These are phyloP conservation scores for Nibea coibor DNA, from an alignment of 2,113 vertebrate species.

Conservation along the genomic window DNA sequence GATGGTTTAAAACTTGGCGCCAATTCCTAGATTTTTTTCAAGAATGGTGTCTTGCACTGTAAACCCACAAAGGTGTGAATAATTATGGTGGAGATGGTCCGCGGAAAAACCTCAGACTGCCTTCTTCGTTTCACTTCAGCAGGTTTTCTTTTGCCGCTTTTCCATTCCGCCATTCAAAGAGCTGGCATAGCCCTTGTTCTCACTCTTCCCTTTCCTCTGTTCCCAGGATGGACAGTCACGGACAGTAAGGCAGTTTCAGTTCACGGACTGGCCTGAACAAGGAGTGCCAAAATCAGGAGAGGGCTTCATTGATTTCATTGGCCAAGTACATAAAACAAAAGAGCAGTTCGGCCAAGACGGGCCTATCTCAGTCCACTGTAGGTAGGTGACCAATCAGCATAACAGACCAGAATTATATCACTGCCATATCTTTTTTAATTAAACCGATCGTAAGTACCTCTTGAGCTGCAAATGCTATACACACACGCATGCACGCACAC, in stretches of 20 bases:
- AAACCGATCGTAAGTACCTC: background rate
- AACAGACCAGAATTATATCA: background rate
- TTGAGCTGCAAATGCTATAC: background rate
- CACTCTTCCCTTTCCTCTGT: background rate
- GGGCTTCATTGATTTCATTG: slow-evolving; percentile 99
- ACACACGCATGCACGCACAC: background rate
- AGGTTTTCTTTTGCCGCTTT: background rate
- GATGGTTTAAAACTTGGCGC: slow-evolving; percentile 39
- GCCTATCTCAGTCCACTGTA: slow-evolving; percentile 99
- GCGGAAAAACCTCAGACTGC: background rate
- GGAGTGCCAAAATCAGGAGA: slow-evolving; percentile 99
- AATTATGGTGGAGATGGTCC: background rate
- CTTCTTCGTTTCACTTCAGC: slow-evolving; percentile 11
- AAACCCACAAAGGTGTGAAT: slow-evolving; percentile 3
- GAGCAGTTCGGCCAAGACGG: slow-evolving; percentile 99
- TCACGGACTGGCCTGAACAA: slow-evolving; percentile 99
- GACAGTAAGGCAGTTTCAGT: slow-evolving; percentile 99
- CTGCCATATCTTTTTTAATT: background rate
- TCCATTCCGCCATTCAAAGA: slow-evolving; percentile 48
- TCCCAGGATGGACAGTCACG: slow-evolving; percentile 96
- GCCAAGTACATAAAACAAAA: slow-evolving; percentile 99
- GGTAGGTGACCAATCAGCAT: slow-evolving; percentile 81
- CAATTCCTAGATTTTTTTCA: background rate
- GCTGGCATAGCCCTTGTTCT: background rate
- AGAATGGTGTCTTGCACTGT: background rate